Base-by-base conservation (phyloP, 2,888 invertebrate species). In the Thysanoteuthis rhombus region DNA sequence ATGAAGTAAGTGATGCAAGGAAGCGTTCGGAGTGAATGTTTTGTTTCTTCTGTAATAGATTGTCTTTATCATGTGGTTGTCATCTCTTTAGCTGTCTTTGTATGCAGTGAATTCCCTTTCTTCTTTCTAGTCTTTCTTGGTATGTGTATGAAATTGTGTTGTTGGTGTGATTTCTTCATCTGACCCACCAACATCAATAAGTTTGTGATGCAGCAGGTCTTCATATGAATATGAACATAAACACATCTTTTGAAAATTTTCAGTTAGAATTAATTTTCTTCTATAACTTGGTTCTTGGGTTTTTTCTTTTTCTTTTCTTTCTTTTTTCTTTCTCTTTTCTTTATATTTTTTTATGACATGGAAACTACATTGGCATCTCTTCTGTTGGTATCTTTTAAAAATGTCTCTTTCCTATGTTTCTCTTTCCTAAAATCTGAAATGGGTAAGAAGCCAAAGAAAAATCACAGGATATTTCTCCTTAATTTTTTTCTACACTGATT, bases 371-470 rank as follows among this genome's bases (percentile, higher is more conserved):
- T 75, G n/a, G n/a, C 75, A 75, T 75, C 75, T 75, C 12, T 75
- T 75, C 12, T 75, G 75, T n/a, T 75, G 10, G n/a, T n/a, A 75
- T 75, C 12, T 75, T n/a, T 16, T 75, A n/a, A 75, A 75, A 75
- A 75, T 75, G n/a, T 19, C n/a, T n/a, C n/a, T n/a, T n/a, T n/a
- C n/a, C n/a, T n/a, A n/a, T n/a, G 36, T 75, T 75, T 75, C n/a
- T 75, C n/a, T 75, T 75, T 75, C n/a, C 75, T n/a, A n/a, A 75
- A 75, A n/a, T n/a, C n/a, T 75, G 75, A 75, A n/a, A 75, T 75
- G 58, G 58, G 32, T 58, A n/a, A 75, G 75, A n/a, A 75, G 10
- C n/a, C 10, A 8, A 75, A n/a, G 16, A n/a, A 10, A n/a, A n/a
- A 75, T 12, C n/a, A 75, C 32, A 58, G 58, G 58, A 28, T n/a